These are phyloP conservation scores for Orthosia cruda DNA, from an alignment of 2,888 invertebrate genomes.

Conservation along the genomic window DNA sequence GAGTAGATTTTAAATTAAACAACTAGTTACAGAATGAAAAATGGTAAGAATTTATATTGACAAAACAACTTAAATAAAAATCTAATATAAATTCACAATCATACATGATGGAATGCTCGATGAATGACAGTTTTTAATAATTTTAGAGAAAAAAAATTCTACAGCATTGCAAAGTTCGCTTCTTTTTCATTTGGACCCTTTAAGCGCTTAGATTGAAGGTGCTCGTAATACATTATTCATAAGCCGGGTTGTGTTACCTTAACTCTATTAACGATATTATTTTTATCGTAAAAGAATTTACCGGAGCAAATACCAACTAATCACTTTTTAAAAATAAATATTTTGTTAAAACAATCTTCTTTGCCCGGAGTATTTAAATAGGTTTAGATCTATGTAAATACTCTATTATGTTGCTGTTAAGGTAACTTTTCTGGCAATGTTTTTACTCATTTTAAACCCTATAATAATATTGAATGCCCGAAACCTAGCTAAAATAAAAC, in stretches of 20 bases:
- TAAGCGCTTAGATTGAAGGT: conserved; percentile 68
- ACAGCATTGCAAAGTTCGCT: conserved; percentile 50
- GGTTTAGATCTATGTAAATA: background rate
- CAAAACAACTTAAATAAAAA: conserved; percentile 15
- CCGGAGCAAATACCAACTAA: conserved; percentile 45
- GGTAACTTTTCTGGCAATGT: background rate
- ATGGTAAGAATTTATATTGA: conserved; percentile 18
- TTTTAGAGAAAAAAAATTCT: conserved; percentile 44
- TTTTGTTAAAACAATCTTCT: conserved; percentile 18
- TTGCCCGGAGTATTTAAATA: conserved; percentile 13
- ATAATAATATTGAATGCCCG: background rate
- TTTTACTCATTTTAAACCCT: background rate
- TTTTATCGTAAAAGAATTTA: conserved; percentile 52
- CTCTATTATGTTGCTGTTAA: background rate
- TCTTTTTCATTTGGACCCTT: conserved; percentile 66
- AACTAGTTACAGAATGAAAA: background rate
- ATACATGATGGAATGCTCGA: conserved; percentile 10
- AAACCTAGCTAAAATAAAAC: background rate
- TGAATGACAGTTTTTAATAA: conserved; percentile 44
- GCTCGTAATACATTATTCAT: conserved; percentile 69
- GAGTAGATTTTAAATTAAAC: background rate
- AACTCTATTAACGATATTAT: conserved; percentile 59
- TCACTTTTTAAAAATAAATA: conserved; percentile 54
- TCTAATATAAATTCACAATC: conserved; percentile 25
- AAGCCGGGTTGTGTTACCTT: conserved; percentile 62